Evolutionary conservation across 2,888 invertebrate species (phyloP), one percentile per base, ranked within the genome.

Genomic region (Drosophila multiciliata): DNA sequence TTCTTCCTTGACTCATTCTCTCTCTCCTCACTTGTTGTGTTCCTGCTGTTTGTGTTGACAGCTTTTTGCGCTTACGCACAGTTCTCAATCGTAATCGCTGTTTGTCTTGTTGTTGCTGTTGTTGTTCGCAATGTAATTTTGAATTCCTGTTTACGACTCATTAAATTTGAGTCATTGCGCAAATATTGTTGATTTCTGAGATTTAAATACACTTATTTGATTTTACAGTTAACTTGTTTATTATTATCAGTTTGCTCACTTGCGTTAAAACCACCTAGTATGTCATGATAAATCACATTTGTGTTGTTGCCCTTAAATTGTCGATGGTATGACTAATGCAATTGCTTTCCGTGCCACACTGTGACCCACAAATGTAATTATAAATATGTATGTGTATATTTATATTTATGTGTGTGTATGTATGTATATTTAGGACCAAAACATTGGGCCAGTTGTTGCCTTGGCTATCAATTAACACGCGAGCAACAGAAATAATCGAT

Each of bases 381-480:
- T 58, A 60, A 17, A 38, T 20, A 70, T 60, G 45, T 3, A 20
- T 33, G 29, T 26, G 11, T 64, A n/a, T n/a, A 20, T 15, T 12
- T 20, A 20, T n/a, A 12, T 20, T 6, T 42, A 20, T 42, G 29
- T 29, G 26, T 26, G 29, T 9, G 48, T 54, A 32, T 29, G 42
- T 32, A 12, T 58, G 5, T 50, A 26, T 45, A 48, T 61, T 38
- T 66, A 65, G 80, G 78, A 72, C 72, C 62, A 75, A 67, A 79
- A 35, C 80, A 67, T 75, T 72, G 66, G 70, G 69, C 73, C 62
- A 69, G 60, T 73, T 75, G 75, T 78, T 82, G 84, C 87, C 88
- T 80, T 84, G 78, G 87, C 86, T 89, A 84, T 84, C 89, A 86
- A 89, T 89, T 86, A 86, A 84, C 82, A 85, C 88, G 83, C 83